A percentile compares a stretch with the other conserved stretches of the same genome.
These are phyloP conservation scores for Cecropterus lyciades DNA, from an alignment of 1,140 invertebrate genomes.

Conservation along the genomic window DNA sequence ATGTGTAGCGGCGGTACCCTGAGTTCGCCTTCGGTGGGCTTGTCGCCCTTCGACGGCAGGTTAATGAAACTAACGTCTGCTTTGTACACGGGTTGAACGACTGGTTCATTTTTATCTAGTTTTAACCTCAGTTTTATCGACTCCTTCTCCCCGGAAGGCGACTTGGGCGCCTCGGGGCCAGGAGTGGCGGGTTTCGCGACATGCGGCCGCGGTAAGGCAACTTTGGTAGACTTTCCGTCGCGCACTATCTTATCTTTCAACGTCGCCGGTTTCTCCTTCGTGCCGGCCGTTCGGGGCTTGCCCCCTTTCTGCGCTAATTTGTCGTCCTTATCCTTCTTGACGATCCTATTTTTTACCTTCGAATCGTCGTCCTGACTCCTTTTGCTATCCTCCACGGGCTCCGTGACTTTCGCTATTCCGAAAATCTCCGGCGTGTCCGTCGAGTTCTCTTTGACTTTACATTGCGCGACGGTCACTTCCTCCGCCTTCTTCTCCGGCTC, in stretches of 20 bases:
- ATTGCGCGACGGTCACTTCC: conserved; percentile 70
- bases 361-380: conserved; percentile 55
- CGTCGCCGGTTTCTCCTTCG: conserved; percentile 71
- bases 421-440: conserved; percentile 64
- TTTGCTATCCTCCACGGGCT: conserved; percentile 55
- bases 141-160: conserved; percentile 85
- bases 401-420: conserved; percentile 62
- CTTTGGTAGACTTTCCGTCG: conserved; percentile 71
- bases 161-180: conserved; percentile 60
- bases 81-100: conserved; percentile 90
- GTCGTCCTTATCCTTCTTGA: conserved; percentile 75
- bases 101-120: conserved; percentile 91
- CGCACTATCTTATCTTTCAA: conserved; percentile 73
- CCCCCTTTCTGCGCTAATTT: conserved; percentile 65
- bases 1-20: conserved; percentile 95
- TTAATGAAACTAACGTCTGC: conserved; percentile 90
- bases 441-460: conserved; percentile 61
- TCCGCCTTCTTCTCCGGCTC: conserved; percentile 69
- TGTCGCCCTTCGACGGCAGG: conserved; percentile 64
- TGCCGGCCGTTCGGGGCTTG: conserved; percentile 66
- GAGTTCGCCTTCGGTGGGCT: conserved; percentile 87
- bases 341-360: conserved; percentile 75
- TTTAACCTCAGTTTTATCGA: conserved; percentile 94
- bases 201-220: conserved; percentile 65
- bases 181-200: conserved; percentile 77